Percentiles rank a stretch among this genome's conserved stretches.
phyloP scores from a whole-genome alignment of 1,140 invertebrate genomes.

The Drosophila triauraria region DNA sequence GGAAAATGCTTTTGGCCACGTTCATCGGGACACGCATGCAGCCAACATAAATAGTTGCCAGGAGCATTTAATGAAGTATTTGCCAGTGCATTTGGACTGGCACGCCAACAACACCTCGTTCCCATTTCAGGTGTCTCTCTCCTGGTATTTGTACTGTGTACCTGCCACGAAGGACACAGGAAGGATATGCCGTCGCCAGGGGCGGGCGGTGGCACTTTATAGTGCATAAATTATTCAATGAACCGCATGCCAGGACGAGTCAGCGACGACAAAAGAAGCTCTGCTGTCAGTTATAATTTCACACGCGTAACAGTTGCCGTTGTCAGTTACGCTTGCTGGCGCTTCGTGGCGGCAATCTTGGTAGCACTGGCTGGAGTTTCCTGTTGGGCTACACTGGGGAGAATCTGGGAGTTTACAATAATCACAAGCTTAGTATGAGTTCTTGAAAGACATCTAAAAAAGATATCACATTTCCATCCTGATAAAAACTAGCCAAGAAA shows the following conservation, averaged over 20 bases:
- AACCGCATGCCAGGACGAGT: conserved; percentile 66
- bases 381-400: not conserved
- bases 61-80: conserved; percentile 34
- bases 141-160: conserved; percentile 3
- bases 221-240: conserved; percentile 81
- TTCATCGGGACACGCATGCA: conserved; percentile 9
- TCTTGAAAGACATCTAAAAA: not conserved
- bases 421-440: too few relatives aligned
- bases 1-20: conserved; percentile 11
- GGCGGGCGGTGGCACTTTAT: conserved; percentile 53
- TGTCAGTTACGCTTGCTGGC: conserved; percentile 21
- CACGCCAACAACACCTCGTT: conserved; percentile 26
- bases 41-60: conserved; percentile 35
- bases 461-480: too few relatives aligned
- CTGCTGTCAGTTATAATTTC: conserved; percentile 77
- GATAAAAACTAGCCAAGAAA: too few relatives aligned
- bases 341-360: conserved; percentile 15
- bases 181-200: not conserved
- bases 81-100: conserved; percentile 23
- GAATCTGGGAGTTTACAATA: not conserved
- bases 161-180: not conserved
- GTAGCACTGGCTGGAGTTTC: conserved; percentile 15
- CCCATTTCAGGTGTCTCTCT: conserved; percentile 16
- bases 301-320: conserved; percentile 55
- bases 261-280: conserved; percentile 62